phyloP scores from a whole-genome alignment of 2,888 invertebrate genomes.

The Tetrapedia diversipes region DNA sequence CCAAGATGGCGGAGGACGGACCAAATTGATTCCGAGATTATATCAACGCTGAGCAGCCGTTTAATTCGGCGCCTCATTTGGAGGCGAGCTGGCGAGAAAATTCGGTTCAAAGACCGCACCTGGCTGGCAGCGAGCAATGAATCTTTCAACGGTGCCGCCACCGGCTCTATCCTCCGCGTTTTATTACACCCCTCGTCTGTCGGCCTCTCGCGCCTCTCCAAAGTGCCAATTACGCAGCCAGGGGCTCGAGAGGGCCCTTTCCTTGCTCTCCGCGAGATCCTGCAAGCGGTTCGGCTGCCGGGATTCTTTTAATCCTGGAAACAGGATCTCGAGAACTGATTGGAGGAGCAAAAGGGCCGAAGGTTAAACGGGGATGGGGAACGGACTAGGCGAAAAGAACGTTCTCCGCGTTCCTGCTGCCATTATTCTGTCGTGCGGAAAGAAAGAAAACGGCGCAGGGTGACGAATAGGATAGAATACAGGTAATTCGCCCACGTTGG shows the following conservation, averaged over 20 bases:
- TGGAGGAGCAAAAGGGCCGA: conserved; percentile 16
- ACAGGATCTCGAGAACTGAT: conserved; percentile 60
- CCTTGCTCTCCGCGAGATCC: conserved; percentile 31
- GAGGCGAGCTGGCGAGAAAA: conserved; percentile 41
- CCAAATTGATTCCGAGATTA: conserved; percentile 36
- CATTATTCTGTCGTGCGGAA: not conserved
- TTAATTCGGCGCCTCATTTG: conserved; percentile 55
- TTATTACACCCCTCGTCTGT: conserved; percentile 59
- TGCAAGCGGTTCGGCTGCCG: conserved; percentile 28
- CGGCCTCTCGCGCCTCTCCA: conserved; percentile 56
- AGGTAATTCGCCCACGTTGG: too few relatives aligned
- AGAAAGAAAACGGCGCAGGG: not conserved
- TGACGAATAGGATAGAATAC: too few relatives aligned
- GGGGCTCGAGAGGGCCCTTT: conserved; percentile 47
- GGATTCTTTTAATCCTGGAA: conserved; percentile 65
- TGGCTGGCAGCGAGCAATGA: conserved; percentile 51
- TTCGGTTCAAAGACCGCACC: conserved; percentile 57
- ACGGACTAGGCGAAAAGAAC: not conserved
- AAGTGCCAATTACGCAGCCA: conserved; percentile 68
- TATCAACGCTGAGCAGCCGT: conserved; percentile 33
- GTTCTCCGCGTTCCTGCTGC: too few relatives aligned
- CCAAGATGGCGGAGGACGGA: not conserved
- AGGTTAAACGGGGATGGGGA: conserved; percentile 5
- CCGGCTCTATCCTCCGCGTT: conserved; percentile 43
- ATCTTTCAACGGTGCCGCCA: conserved; percentile 56